These are phyloP conservation scores for Bombus haemorrhoidalis DNA, from an alignment of 1,140 invertebrate species.

Conservation along the genomic window DNA sequence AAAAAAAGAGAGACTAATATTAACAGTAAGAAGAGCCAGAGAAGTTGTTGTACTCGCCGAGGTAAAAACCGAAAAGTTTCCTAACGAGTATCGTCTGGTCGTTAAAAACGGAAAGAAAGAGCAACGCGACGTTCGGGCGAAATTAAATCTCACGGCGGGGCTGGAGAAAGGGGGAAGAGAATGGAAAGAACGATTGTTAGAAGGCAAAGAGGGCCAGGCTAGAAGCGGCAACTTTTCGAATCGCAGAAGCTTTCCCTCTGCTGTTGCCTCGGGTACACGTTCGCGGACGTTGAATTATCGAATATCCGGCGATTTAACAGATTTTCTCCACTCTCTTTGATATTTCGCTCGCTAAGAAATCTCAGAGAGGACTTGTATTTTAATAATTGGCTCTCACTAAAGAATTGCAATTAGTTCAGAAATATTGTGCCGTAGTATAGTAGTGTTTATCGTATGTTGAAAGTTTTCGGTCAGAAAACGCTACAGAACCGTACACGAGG, in stretches of 20 bases:
- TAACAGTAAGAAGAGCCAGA: neutral
- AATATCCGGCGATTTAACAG: neutral
- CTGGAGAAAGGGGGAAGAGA: neutral
- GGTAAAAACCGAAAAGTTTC: constrained; percentile 13
- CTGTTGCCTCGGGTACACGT: neutral
- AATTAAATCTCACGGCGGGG: constrained; percentile 1
- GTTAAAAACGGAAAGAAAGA: constrained; percentile 14
- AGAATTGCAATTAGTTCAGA: neutral
- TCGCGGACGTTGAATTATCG: neutral
- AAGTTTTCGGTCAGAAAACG: neutral
- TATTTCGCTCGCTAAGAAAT: neutral
- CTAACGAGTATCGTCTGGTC: constrained; percentile 20
- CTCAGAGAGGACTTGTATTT: neutral
- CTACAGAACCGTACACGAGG: too few species aligned
- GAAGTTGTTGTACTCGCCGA: neutral
- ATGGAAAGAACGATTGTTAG: neutral
- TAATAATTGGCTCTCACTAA: neutral
- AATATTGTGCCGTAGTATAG: too few species aligned
- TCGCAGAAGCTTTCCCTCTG: neutral
- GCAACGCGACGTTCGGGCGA: neutral
- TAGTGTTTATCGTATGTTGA: neutral
- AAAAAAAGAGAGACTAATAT: neutral
- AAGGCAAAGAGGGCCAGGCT: neutral
- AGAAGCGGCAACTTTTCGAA: neutral
- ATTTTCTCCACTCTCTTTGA: neutral